Base-by-base conservation (phyloP, 2,888 invertebrate species). In the Pterobdella sp. region DNA sequence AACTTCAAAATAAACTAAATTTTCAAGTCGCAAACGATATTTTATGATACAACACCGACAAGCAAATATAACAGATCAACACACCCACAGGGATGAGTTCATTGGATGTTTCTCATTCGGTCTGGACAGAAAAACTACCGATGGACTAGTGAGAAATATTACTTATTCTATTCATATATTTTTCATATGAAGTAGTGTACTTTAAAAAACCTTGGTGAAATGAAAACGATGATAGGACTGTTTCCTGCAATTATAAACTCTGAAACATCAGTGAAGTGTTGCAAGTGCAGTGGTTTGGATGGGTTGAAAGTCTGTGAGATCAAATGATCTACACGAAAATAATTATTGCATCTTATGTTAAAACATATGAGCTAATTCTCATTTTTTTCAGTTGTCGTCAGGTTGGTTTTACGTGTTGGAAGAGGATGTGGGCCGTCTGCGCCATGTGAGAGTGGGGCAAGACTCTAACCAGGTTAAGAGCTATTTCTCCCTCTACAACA, bases 361-460 rank as follows among this genome's bases (percentile, higher is more conserved):
- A 56, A 56, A 3, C 60, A 42, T 18, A 42, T 14, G 18, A 7
- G 42, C 18, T 18, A 14, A 14, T 18, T 42, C 10, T 14, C 42
- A 42, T 18, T 18, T n/a, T n/a, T n/a, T 1, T n/a, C 56, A 71
- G 71, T 52, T 71, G 36, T 52, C 63, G 7, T 63, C 60, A 10
- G 71, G 71, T 10, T 71, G 71, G 71, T 71, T 32, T 36, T 71
- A 71, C 63, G 29, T 71, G 1, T 36, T 71, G 34, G 37, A 60
- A n/a, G 71, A 31, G 29, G 35, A 71, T 14, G 31, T 71, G 32
- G 71, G 71, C n/a, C n/a, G 32, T 22, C 22, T 42, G 31, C 32
- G 71, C 26, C 71, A 71, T 26, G 71, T 71, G 26, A 71, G 35
- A 14, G 63, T 71, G n/a, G 31, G 56, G 29, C 36, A 71, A 3